Evolutionary conservation across 2,113 vertebrate species (phyloP), one percentile per base, ranked within the genome.

Genomic region (Myiagra hebetior): DNA sequence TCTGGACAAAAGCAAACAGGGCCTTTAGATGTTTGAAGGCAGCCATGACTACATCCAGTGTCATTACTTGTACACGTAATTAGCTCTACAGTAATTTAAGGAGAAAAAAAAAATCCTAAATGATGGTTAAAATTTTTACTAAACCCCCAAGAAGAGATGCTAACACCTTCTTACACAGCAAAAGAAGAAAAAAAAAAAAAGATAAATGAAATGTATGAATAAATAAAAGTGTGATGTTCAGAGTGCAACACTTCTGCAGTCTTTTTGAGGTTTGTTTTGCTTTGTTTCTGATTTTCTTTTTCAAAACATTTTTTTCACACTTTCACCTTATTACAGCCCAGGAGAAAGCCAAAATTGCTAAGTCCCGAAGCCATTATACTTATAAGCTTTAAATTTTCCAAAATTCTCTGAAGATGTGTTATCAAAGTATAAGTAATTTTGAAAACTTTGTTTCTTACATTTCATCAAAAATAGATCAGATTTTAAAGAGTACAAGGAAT

Each of bases 1-100:
- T 98, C 97, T 6, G 98, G 98, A 96, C 99, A 99, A 94, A 99
- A 98, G 91, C 99, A 99, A 46, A 97, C 24, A 33, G 98, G 96
- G 7, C 98, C 98, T 46, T 98, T 88, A 11, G 96, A 97, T 42
- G 98, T 98, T 69, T 97, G 95, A 85, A 98, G 93, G 93, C 99
- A 99, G 41, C 97, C 97, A 3, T 99, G 95, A 70, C 99, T 98
- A 78, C 99, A 99, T 37, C 91, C 76, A 0, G 96, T 98, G 39
- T 82, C 6, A 2, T 98, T 98, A 55, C 84, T 97, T 75, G 96
- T 89, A 85, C 99, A 99, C 35, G 97, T 96, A 89, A 96, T 88
- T 21, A 98, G 91, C 95, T 99, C 99, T 99, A 59, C 4, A 95
- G 41, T 67, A 70, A 92, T 94, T 65, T 35, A 64, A 95, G 55